Percentiles rank a stretch among this genome's conserved stretches.
Evolutionary conservation across 1,140 invertebrate genomes (phyloP).

Genomic region (Neodiprion lecontei): DNA sequence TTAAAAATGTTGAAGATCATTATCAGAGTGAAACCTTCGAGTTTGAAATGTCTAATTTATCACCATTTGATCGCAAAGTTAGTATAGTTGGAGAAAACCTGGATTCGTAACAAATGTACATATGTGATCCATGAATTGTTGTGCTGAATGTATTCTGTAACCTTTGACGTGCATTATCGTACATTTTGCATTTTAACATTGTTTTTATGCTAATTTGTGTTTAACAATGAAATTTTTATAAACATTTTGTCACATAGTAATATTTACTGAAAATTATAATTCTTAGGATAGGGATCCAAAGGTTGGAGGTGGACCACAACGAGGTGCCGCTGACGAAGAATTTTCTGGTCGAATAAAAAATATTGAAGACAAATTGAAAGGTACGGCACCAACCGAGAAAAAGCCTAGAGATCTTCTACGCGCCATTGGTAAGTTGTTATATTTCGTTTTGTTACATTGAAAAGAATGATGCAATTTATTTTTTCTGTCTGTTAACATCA

Average conservation of each 20-base stretch:
- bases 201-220: not conserved
- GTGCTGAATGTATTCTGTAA: too few relatives aligned
- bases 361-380: conserved; percentile 71
- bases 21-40: too few relatives aligned
- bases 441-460: not conserved
- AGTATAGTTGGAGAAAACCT: too few relatives aligned
- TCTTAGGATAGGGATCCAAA: conserved; percentile 73
- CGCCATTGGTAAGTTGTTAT: conserved; percentile 70
- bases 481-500: not conserved
- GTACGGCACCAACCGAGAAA: conserved; percentile 68
- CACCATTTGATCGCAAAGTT: too few relatives aligned
- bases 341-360: conserved; percentile 76
- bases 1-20: too few relatives aligned
- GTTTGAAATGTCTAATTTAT: too few relatives aligned
- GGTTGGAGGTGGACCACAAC: conserved; percentile 64
- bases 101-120: too few relatives aligned
- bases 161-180: too few relatives aligned
- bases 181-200: too few relatives aligned
- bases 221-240: not conserved
- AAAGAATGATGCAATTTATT: conserved; percentile 7
- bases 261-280: conserved; percentile 23
- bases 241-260: not conserved
- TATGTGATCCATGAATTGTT: too few relatives aligned
- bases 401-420: conserved; percentile 87
- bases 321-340: conserved; percentile 68